A percentile compares a stretch with the other conserved stretches of the same genome.
phyloP scores from a whole-genome alignment of 2,888 invertebrate genomes.

The Cheilosia scutellata region DNA sequence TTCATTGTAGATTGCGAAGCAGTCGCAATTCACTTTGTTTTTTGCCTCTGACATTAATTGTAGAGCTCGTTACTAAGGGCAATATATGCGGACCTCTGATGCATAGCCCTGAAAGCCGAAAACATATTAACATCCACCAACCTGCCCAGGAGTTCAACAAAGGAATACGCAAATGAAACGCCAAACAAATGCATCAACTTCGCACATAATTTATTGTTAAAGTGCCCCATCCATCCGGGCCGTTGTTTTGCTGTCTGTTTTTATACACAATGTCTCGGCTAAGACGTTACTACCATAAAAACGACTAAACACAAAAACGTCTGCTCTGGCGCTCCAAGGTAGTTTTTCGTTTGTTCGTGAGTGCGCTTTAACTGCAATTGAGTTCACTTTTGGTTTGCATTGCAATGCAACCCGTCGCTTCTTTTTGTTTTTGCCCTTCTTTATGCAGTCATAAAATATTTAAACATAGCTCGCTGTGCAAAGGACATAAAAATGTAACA shows the following conservation, averaged over 20 bases:
- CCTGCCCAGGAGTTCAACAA: conserved; percentile 17
- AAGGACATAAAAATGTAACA: conserved; percentile 63
- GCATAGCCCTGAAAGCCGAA: neutral
- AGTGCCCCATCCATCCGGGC: conserved; percentile 36
- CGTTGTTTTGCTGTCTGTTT: conserved; percentile 34
- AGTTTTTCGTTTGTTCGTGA: conserved; percentile 39
- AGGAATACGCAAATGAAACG: conserved; percentile 21
- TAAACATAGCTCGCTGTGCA: conserved; percentile 27
- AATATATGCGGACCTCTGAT: no score
- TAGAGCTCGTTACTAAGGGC: no score
- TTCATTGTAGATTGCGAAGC: no score
- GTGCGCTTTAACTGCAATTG: conserved; percentile 62
- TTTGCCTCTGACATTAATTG: no score
- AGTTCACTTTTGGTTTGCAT: conserved; percentile 49
- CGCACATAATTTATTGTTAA: conserved; percentile 63
- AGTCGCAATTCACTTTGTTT: no score
- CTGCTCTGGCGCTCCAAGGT: conserved; percentile 2
- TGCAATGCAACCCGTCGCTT: conserved; percentile 18
- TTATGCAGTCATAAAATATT: conserved; percentile 61
- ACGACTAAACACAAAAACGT: conserved; percentile 30
- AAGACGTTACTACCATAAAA: conserved; percentile 42
- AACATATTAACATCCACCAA: conserved; percentile 50
- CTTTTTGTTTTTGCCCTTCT: conserved; percentile 34
- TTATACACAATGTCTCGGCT: conserved; percentile 22
- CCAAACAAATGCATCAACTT: conserved; percentile 53